Conservation (phyloP, 2,797 vertebrate genomes). For the Girardinus metallicus region DNA sequence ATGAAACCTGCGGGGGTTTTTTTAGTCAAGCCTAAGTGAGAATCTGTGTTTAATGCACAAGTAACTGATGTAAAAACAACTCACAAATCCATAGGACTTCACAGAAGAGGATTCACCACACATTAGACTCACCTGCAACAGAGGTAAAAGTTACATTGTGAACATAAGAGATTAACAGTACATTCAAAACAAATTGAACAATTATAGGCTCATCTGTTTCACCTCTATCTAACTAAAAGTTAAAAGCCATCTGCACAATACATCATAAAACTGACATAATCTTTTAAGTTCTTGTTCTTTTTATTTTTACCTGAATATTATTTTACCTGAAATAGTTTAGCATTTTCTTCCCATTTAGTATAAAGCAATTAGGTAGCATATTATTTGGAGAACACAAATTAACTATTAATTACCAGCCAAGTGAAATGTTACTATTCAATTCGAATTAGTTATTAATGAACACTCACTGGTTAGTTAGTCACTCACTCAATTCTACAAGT, state of each 20-base stretch:
- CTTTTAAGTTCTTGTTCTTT: not conserved
- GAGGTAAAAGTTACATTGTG: conserved; percentile 24
- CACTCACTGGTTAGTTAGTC: not conserved
- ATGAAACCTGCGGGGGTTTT: not conserved
- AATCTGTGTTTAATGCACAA: conserved; percentile 15
- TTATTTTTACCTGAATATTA: too few species aligned
- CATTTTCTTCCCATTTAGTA: not conserved
- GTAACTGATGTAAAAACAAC: conserved; percentile 35
- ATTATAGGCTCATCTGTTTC: not conserved
- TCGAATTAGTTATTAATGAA: not conserved
- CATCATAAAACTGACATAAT: not conserved
- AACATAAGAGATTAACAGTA: not conserved
- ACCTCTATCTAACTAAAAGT: not conserved
- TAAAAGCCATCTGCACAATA: not conserved
- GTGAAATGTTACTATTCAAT: not conserved
- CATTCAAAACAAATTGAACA: conserved; percentile 1
- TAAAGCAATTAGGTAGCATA: not conserved
- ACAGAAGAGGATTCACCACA: conserved; percentile 25
- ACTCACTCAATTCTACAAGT: not conserved
- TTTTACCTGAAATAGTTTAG: not conserved
- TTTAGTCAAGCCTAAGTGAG: conserved; percentile 2
- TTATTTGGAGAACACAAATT: not conserved
- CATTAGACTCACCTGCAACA: conserved; percentile 61
- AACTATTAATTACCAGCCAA: not conserved
- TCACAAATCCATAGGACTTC: conserved; percentile 48